phyloP scores from a whole-genome alignment of 2,113 vertebrate species.

The Eubucco bourcierii region DNA sequence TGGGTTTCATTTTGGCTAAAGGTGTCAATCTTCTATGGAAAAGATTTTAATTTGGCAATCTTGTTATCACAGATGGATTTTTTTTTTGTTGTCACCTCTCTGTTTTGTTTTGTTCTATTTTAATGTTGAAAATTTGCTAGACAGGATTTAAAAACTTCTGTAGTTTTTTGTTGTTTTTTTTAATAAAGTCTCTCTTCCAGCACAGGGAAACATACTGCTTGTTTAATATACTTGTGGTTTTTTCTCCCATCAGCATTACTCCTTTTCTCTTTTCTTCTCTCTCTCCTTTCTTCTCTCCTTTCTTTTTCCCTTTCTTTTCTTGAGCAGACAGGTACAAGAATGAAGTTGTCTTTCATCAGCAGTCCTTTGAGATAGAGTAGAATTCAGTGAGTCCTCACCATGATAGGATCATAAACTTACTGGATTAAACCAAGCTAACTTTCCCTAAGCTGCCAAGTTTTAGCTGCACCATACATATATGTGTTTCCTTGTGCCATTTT shows the following conservation, averaged over 20 bases:
- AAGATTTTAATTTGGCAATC: slow-evolving; percentile 34
- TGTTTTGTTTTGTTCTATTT: slow-evolving; percentile 48
- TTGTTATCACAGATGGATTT: background rate
- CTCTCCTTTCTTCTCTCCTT: background rate
- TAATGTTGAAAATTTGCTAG: slow-evolving; percentile 16
- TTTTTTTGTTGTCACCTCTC: slow-evolving; percentile 4
- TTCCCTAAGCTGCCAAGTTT: slow-evolving; percentile 78
- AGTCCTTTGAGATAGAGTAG: slow-evolving; percentile 71
- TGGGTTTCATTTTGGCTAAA: slow-evolving; percentile 26
- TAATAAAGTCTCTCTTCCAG: slow-evolving; percentile 43
- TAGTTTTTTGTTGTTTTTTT: background rate
- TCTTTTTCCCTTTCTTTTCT: slow-evolving; percentile 39
- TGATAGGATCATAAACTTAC: slow-evolving; percentile 82
- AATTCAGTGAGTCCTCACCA: slow-evolving; percentile 79
- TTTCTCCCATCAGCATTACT: background rate
- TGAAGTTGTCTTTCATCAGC: slow-evolving; percentile 65
- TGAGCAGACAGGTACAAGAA: slow-evolving; percentile 67
- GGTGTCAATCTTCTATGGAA: slow-evolving; percentile 1
- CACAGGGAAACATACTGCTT: slow-evolving; percentile 50
- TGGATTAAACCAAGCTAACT: slow-evolving; percentile 73
- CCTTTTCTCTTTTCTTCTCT: background rate
- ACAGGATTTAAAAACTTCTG: slow-evolving; percentile 53
- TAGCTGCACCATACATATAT: slow-evolving; percentile 78
- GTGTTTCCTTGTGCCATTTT: slow-evolving; percentile 83
- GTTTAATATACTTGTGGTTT: slow-evolving; percentile 7